A percentile compares a stretch with the other conserved stretches of the same genome.
phyloP scores from a whole-genome alignment of 2,797 vertebrate species.

The Anguilla megastoma region DNA sequence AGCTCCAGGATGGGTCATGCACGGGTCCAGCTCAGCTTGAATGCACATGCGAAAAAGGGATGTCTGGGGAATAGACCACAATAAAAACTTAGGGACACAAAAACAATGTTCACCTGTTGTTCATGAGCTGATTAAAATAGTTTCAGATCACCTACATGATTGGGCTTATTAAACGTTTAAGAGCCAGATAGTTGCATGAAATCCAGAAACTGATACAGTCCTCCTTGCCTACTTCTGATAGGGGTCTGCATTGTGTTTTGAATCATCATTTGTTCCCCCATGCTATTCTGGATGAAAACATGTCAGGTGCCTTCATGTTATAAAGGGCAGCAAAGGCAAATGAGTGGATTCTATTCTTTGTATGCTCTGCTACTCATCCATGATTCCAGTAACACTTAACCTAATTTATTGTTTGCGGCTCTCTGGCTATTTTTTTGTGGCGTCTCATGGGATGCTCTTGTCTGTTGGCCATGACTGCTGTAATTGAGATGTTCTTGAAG shows the following conservation, averaged over 20 bases:
- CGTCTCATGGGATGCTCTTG: not conserved
- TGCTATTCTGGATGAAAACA: not conserved
- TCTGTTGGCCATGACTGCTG: not conserved
- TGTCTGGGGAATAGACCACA: not conserved
- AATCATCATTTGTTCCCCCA: not conserved
- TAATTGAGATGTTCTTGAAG: not conserved
- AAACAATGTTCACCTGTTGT: no score
- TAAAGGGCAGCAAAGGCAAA: not conserved
- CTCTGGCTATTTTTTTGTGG: not conserved
- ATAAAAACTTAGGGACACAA: no score
- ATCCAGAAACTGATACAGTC: no score
- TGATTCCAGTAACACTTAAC: not conserved
- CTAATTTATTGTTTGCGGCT: not conserved
- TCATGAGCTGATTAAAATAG: no score
- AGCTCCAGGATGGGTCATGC: not conserved
- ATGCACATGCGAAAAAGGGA: not conserved
- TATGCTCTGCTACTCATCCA: not conserved
- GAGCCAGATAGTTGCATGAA: no score
- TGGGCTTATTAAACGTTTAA: no score
- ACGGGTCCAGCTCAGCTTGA: not conserved
- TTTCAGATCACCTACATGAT: no score
- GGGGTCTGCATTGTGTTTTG: no score
- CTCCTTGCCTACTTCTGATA: no score
- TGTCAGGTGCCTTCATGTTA: not conserved
- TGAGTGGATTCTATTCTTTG: not conserved